A percentile compares a stretch with the other conserved stretches of the same genome.
phyloP scores from a whole-genome alignment of 2,888 invertebrate species.

The Congeria kusceri region DNA sequence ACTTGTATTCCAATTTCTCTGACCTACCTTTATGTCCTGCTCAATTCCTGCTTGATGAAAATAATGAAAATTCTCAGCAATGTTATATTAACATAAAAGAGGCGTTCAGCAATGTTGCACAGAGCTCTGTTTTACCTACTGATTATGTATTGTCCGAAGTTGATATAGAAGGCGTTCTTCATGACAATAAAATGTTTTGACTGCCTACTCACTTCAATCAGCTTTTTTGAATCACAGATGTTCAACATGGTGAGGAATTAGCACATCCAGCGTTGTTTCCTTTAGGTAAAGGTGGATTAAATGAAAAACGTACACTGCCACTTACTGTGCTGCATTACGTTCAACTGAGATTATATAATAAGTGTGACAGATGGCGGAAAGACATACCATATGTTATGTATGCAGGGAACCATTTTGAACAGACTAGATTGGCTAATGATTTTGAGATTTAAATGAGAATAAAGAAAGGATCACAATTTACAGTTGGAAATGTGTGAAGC shows the following conservation, averaged over 20 bases:
- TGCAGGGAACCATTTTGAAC: too few species aligned
- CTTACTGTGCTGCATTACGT: conserved; percentile 6
- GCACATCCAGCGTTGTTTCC: conserved; percentile 16
- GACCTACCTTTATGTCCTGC: too few species aligned
- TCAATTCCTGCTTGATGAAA: too few species aligned
- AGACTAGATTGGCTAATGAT: background rate
- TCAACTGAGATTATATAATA: conserved; percentile 17
- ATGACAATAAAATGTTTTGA: background rate
- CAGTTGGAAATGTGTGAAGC: conserved; percentile 14
- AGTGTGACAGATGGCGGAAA: conserved; percentile 21
- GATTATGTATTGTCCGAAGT: conserved; percentile 29
- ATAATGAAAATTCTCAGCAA: too few species aligned
- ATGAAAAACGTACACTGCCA: conserved; percentile 11
- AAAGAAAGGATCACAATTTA: conserved; percentile 3
- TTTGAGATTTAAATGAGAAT: conserved; percentile 25
- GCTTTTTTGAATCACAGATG: conserved; percentile 18
- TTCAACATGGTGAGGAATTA: conserved; percentile 19
- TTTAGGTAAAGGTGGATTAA: conserved; percentile 30
- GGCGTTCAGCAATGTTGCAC: too few species aligned
- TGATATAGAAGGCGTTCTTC: conserved; percentile 19
- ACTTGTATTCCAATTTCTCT: conserved; percentile 25
- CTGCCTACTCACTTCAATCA: conserved; percentile 19
- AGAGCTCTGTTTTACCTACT: conserved; percentile 27
- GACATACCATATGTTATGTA: conserved; percentile 33
- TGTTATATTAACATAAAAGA: too few species aligned